These are phyloP conservation scores for Phymanthus crucifer DNA, from an alignment of 92 coral and sea anemone species.

Conservation along the genomic window DNA sequence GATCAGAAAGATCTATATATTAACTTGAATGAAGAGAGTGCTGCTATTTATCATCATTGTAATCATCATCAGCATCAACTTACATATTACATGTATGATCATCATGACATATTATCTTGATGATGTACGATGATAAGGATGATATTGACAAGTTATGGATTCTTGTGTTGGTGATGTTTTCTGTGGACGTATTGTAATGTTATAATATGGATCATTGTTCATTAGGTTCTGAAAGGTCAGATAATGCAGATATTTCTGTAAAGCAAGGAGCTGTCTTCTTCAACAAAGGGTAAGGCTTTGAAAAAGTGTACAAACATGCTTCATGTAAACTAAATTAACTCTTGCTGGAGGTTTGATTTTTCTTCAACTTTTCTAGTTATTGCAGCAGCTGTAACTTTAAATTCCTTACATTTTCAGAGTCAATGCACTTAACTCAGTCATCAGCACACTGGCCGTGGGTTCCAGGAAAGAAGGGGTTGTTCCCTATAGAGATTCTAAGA, in stretches of 20 bases:
- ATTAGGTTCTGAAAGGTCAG: conserved; percentile 71
- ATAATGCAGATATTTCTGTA: conserved; percentile 62
- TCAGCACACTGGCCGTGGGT: conserved; percentile 75
- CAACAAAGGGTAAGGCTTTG: conserved; percentile 82
- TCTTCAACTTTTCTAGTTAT: too few species aligned
- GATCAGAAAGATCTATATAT: too few species aligned
- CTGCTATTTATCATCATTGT: too few species aligned
- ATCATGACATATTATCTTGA: too few species aligned
- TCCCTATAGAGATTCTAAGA: conserved; percentile 86
- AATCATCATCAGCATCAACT: too few species aligned
- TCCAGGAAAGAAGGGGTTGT: conserved; percentile 72
- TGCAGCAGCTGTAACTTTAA: too few species aligned
- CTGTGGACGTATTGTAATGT: too few species aligned
- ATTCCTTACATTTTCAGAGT: conserved; percentile 47
- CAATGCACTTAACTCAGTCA: conserved; percentile 76
- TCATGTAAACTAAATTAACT: background rate
- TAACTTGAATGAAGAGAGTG: too few species aligned
- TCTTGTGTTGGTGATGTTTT: background rate
- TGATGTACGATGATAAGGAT: too few species aligned
- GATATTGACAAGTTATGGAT: too few species aligned
- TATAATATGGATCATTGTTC: background rate
- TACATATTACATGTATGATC: too few species aligned
- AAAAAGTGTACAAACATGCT: background rate
- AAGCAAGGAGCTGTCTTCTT: conserved; percentile 68
- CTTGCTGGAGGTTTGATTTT: background rate